Percentiles rank a stretch among this genome's conserved stretches.
These are phyloP conservation scores for Drymonia ruficornis DNA, from an alignment of 2,888 invertebrate species.

Conservation along the genomic window DNA sequence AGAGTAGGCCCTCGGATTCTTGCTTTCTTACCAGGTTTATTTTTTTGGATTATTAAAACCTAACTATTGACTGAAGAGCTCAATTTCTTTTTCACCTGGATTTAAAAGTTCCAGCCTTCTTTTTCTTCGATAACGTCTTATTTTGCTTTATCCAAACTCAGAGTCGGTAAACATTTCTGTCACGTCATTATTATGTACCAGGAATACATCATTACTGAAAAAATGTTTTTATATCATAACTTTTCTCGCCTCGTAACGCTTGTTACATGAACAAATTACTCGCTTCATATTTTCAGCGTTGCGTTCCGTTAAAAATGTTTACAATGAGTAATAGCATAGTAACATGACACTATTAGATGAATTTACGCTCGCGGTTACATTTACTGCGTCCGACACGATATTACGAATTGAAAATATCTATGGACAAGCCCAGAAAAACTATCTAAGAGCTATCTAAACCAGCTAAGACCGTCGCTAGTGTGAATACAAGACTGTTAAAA, in stretches of 20 bases:
- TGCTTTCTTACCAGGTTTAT: too few species aligned
- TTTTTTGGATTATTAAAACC: too few species aligned
- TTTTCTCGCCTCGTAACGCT: slow-evolving; percentile 27
- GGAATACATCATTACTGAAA: background rate
- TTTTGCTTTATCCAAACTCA: background rate
- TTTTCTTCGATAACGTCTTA: background rate
- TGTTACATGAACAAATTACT: slow-evolving; percentile 43
- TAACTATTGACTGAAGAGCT: too few species aligned
- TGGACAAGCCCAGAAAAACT: too few species aligned
- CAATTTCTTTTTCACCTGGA: too few species aligned
- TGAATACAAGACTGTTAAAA: too few species aligned
- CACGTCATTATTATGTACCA: background rate
- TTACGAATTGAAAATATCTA: slow-evolving; percentile 13
- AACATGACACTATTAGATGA: slow-evolving; percentile 68
- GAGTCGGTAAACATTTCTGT: background rate
- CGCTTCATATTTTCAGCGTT: slow-evolving; percentile 47
- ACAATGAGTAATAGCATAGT: slow-evolving; percentile 63
- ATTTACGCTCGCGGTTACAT: slow-evolving; percentile 36
- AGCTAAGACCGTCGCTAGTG: too few species aligned
- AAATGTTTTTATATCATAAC: slow-evolving; percentile 6
- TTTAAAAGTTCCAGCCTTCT: too few species aligned
- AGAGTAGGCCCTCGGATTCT: too few species aligned
- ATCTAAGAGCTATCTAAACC: too few species aligned
- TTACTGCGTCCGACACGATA: slow-evolving; percentile 41
- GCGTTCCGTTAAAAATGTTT: slow-evolving; percentile 58